Evolutionary conservation across 2,113 vertebrate genomes (phyloP).

Genomic region (Tupaia tana): DNA sequence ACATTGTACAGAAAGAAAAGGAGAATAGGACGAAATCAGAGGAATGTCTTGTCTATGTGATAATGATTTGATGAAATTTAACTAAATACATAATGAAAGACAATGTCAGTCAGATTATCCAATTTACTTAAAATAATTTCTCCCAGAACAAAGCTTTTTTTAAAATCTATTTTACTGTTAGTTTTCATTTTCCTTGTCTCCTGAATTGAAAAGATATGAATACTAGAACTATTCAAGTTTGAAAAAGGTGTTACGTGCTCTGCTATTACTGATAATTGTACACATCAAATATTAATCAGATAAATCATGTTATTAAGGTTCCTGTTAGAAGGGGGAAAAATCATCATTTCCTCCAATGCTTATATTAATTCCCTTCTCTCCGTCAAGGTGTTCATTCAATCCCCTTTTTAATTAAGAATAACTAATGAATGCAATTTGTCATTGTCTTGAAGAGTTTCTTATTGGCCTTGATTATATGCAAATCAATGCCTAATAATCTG

Average conservation of each 20-base stretch:
- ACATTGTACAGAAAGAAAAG: not conserved
- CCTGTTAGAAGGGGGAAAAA: not conserved
- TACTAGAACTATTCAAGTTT: not conserved
- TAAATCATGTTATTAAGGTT: not conserved
- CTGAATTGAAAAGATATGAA: not conserved
- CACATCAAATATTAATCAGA: constrained; percentile 21
- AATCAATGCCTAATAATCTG: constrained; percentile 52
- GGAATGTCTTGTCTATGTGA: not conserved
- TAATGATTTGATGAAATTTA: not conserved
- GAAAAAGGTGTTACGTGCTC: not conserved
- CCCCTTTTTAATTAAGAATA: constrained; percentile 51
- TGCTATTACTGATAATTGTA: not conserved
- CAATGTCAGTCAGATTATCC: not conserved
- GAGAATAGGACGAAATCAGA: not conserved
- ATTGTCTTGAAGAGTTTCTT: not conserved
- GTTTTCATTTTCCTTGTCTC: not conserved
- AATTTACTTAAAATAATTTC: not conserved
- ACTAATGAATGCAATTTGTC: constrained; percentile 56
- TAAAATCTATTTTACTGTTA: not conserved
- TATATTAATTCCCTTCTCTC: not conserved
- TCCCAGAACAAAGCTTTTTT: not conserved
- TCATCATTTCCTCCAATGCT: not conserved
- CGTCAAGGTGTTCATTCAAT: constrained; percentile 7
- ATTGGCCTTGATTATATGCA: constrained; percentile 11
- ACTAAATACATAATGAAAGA: not conserved